Evolutionary conservation across 2,113 vertebrate genomes (phyloP).

Genomic region (Dicaeum eximium): DNA sequence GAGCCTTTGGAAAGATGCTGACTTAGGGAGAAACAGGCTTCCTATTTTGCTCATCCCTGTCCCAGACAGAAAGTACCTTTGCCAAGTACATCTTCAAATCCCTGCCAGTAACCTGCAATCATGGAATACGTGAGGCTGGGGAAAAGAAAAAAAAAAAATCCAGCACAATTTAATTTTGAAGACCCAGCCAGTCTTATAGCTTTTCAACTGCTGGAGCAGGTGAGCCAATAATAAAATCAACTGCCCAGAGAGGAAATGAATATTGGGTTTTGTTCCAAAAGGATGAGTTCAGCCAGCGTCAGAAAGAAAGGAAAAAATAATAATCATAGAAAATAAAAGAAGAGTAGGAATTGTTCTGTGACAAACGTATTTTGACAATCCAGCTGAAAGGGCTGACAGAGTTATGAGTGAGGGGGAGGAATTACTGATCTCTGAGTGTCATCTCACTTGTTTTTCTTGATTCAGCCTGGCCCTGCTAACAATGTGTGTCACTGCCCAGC

Average conservation of each 20-base stretch:
- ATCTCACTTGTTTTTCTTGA: constrained; percentile 56
- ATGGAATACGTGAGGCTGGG: not conserved
- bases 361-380: constrained; percentile 69
- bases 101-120: constrained; percentile 30
- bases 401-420: constrained; percentile 60
- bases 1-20: not conserved
- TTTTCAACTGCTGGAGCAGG: constrained; percentile 27
- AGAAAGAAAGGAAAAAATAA: not conserved
- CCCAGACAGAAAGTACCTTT: constrained; percentile 15
- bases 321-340: not conserved
- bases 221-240: constrained; percentile 47
- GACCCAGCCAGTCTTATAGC: not conserved
- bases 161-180: constrained; percentile 43
- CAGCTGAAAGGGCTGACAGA: constrained; percentile 64
- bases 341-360: constrained; percentile 50
- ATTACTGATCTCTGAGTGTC: constrained; percentile 31
- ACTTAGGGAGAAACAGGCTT: not conserved
- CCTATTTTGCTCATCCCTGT: constrained; percentile 13
- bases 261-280: constrained; percentile 49
- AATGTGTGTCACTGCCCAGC: constrained; percentile 64
- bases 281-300: constrained; percentile 39
- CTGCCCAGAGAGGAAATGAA: constrained; percentile 57
- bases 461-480: constrained; percentile 49
- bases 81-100: not conserved
- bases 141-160: not conserved